Base-by-base conservation (phyloP, 2,888 invertebrate species). In the Sinhomidia bicolor region DNA sequence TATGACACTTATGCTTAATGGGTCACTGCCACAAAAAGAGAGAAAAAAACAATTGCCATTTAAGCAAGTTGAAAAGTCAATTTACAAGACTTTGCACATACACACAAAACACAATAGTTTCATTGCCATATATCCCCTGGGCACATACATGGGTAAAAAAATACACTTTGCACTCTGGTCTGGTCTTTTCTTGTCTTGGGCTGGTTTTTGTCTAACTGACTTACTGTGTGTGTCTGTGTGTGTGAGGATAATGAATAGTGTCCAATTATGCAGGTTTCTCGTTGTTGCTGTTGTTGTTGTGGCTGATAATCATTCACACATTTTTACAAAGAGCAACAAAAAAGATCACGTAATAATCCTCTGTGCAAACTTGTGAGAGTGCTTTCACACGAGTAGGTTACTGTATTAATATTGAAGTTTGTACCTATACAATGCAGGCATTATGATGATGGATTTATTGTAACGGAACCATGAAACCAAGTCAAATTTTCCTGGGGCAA, bases 391-490 rank as follows among this genome's bases (percentile, higher is more conserved):
- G 68, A 68, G 68, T 68, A 36, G 17, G 68, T 68, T 29, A 29
- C 29, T 62, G 26, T 29, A n/a, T n/a, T n/a, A 36, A 20, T 17
- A 57, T 57, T 57, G 57, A 20, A 57, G 20, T 6, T 57, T 17
- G 20, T 57, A 57, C 44, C 44, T 44, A 44, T n/a, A n/a, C 17
- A 51, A 17, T 17, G n/a, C 17, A 57, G 20, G 4, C 20, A 17
- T 47, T 29, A 29, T 68, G 29, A 68, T 32, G 47, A 84, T 76
- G 44, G 74, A 84, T 81, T 86, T 86, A 80, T 81, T 81, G 86
- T 86, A 86, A 86, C 86, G 86, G 86, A 86, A 86, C 81, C 60
- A 41, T 81, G 65, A 81, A 81, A 65, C 81, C 81, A 81, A 81
- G 44, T 41, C 81, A 20, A 81, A 81, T 81, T 47, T 29, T 41